These are phyloP conservation scores for Halichoeres trimaculatus DNA, from an alignment of 2,113 vertebrate genomes.

Conservation along the genomic window DNA sequence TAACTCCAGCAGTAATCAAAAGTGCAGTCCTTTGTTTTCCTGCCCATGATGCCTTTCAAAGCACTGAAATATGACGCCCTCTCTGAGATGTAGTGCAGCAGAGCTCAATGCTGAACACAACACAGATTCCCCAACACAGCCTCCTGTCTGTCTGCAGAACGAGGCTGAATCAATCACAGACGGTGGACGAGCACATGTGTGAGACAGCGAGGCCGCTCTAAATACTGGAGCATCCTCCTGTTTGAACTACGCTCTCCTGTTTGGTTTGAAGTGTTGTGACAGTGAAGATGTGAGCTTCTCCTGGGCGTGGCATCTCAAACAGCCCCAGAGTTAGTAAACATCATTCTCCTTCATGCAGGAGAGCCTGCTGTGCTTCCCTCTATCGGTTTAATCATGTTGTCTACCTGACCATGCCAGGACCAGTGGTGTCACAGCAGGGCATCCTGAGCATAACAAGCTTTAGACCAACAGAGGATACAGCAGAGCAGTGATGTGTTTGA, in stretches of 20 bases:
- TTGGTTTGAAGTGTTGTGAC: neutral
- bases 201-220: neutral
- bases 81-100: conserved; percentile 17
- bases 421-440: conserved; percentile 4
- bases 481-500: neutral
- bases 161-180: conserved; percentile 30
- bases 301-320: neutral
- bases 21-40: neutral
- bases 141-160: conserved; percentile 14
- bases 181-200: neutral
- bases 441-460: no score
- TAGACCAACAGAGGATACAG: neutral
- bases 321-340: neutral
- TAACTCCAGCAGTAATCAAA: conserved; percentile 11
- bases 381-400: neutral
- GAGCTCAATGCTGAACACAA: conserved; percentile 10
- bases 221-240: neutral
- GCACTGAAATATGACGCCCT: conserved; percentile 53
- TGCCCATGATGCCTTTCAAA: conserved; percentile 4
- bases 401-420: neutral
- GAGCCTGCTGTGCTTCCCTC: neutral
- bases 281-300: neutral
- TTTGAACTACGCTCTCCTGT: neutral
- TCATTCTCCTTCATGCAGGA: neutral
- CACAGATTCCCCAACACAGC: neutral